These are phyloP conservation scores for Thereva unica DNA, from an alignment of 2,888 invertebrate species.

Conservation along the genomic window DNA sequence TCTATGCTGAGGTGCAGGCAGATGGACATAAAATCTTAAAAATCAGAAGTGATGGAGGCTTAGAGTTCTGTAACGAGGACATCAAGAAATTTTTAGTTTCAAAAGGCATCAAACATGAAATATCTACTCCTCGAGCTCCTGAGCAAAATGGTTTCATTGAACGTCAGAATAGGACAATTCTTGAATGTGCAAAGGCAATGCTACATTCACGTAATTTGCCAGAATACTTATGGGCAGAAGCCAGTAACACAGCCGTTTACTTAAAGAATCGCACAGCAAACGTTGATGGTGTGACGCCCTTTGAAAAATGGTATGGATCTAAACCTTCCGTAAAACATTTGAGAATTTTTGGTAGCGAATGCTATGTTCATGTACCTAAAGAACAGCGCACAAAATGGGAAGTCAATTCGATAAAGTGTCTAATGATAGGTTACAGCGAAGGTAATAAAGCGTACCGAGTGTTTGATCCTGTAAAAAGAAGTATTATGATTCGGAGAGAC, in stretches of 20 bases:
- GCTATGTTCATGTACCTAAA: constrained; percentile 35
- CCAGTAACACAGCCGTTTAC: constrained; percentile 34
- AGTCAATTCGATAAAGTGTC: no score
- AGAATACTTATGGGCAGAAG: constrained; percentile 32
- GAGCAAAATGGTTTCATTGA: constrained; percentile 39
- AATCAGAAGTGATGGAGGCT: constrained; percentile 30
- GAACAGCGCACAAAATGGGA: no score
- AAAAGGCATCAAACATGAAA: constrained; percentile 35
- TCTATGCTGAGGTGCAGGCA: constrained; percentile 30
- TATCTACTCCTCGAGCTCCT: constrained; percentile 35
- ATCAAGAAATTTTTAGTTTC: constrained; percentile 15
- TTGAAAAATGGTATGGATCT: constrained; percentile 44
- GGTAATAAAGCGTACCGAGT: no score
- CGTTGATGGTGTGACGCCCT: constrained; percentile 42
- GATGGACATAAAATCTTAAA: constrained; percentile 31
- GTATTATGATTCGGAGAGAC: no score
- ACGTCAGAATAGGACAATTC: constrained; percentile 32
- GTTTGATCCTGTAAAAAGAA: no score
- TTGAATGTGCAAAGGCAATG: constrained; percentile 38
- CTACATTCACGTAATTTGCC: constrained; percentile 8
- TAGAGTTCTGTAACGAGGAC: constrained; percentile 26
- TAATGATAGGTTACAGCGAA: no score
- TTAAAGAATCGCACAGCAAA: constrained; percentile 48
- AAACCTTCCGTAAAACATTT: constrained; percentile 41
- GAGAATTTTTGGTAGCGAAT: constrained; percentile 37